Evolutionary conservation across 2,113 vertebrate species (phyloP).

Genomic region (Herpailurus yagouaroundi): DNA sequence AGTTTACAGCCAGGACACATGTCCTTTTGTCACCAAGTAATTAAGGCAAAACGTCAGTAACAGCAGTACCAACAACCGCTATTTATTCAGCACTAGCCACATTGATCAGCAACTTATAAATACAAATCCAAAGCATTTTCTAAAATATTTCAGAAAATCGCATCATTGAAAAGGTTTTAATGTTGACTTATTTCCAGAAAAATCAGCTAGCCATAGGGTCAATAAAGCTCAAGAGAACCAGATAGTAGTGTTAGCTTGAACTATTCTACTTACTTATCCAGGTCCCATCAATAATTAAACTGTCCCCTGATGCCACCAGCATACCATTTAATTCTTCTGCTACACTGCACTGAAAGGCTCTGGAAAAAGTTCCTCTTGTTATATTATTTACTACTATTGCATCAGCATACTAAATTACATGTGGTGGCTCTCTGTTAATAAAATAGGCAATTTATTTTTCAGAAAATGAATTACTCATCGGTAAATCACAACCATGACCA

Average conservation of each 20-base stretch:
- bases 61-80: background rate
- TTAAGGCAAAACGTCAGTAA: background rate
- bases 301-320: constrained; percentile 32
- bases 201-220: background rate
- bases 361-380: constrained; percentile 62
- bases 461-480: background rate
- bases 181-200: constrained; percentile 43
- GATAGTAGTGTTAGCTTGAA: background rate
- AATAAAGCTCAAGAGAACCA: constrained; percentile 39
- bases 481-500: constrained; percentile 11
- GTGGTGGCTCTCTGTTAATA: constrained; percentile 14
- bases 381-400: constrained; percentile 71
- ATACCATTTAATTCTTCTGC: constrained; percentile 77
- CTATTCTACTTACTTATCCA: constrained; percentile 55
- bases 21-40: background rate
- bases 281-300: constrained; percentile 72
- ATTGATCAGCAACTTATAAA: background rate
- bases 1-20: background rate
- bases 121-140: constrained; percentile 20
- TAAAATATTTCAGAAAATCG: constrained; percentile 45
- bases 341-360: constrained; percentile 60
- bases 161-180: background rate
- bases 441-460: constrained; percentile 52
- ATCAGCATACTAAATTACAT: constrained; percentile 33
- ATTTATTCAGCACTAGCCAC: background rate